A percentile compares a stretch with the other conserved stretches of the same genome.
Evolutionary conservation across 2,888 invertebrate genomes (phyloP).

Genomic region (Sturmia bella): DNA sequence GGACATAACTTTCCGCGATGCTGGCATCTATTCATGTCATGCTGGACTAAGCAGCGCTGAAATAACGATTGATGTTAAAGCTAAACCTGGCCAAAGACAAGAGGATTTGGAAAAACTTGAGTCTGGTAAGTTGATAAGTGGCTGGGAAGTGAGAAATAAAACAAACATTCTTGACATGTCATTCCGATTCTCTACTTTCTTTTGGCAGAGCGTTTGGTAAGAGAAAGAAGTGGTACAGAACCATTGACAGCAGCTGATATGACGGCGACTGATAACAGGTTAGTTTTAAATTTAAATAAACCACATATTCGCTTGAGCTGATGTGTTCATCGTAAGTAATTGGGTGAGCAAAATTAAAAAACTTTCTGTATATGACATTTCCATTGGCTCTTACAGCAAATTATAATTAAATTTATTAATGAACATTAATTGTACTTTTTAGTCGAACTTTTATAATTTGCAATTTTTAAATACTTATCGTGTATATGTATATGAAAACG

Average conservation of each 20-base stretch:
- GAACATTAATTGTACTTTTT: no score
- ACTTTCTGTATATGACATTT: no score
- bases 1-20: conserved; percentile 90
- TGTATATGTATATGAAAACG: no score
- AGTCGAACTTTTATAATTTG: no score
- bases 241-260: conserved; percentile 81
- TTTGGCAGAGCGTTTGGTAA: conserved; percentile 78
- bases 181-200: neutral
- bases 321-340: no score
- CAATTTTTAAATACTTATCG: no score
- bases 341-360: no score
- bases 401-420: no score
- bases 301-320: no score
- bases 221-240: conserved; percentile 80
- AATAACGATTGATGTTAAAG: conserved; percentile 90
- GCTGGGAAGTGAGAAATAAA: no score
- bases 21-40: conserved; percentile 92
- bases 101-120: conserved; percentile 87
- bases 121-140: conserved; percentile 75
- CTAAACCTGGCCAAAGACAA: conserved; percentile 90
- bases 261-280: conserved; percentile 79
- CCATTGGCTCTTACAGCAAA: no score
- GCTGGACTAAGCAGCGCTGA: conserved; percentile 92
- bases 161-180: neutral
- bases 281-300: conserved; percentile 67